Conservation (phyloP, 1,140 invertebrate genomes). For the Melitaea cinxia region DNA sequence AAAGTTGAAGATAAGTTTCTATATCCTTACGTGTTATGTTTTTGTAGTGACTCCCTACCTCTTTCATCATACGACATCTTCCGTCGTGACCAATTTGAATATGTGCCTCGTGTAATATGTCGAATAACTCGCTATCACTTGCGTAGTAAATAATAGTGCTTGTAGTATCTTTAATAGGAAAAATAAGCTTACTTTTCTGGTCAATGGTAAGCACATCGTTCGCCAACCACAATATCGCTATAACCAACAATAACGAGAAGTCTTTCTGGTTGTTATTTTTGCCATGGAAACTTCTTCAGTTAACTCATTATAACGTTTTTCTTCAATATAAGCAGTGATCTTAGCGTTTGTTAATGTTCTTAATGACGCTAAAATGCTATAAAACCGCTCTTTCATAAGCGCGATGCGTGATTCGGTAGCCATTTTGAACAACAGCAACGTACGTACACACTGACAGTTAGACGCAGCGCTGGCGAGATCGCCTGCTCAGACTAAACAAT, state of each 20-base stretch:
- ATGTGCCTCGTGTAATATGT: slow-evolving; percentile 34
- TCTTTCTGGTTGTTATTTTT: slow-evolving; percentile 30
- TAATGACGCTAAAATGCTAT: slow-evolving; percentile 27
- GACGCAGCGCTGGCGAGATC: background rate
- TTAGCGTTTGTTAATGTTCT: slow-evolving; percentile 16
- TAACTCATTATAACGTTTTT: slow-evolving; percentile 20
- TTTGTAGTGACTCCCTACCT: slow-evolving; percentile 1
- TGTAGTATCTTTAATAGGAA: slow-evolving; percentile 29
- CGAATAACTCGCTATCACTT: slow-evolving; percentile 35
- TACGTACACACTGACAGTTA: slow-evolving; percentile 15
- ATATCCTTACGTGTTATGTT: slow-evolving; percentile 11
- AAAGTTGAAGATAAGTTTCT: background rate
- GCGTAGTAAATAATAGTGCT: slow-evolving; percentile 33
- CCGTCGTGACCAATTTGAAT: slow-evolving; percentile 34
- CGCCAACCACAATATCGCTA: no score
- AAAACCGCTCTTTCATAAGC: slow-evolving; percentile 30
- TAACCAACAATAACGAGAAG: slow-evolving; percentile 35
- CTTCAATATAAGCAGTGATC: slow-evolving; percentile 13
- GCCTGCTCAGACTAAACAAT: slow-evolving; percentile 14
- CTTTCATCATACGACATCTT: slow-evolving; percentile 30
- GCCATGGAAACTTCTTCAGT: slow-evolving; percentile 30
- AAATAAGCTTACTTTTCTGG: slow-evolving; percentile 32
- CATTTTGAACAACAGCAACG: slow-evolving; percentile 20
- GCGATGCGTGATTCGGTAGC: slow-evolving; percentile 23
- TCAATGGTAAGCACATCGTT: slow-evolving; percentile 32